Evolutionary conservation across 1,140 invertebrate genomes (phyloP).

Genomic region (Drosophila paulistorum): DNA sequence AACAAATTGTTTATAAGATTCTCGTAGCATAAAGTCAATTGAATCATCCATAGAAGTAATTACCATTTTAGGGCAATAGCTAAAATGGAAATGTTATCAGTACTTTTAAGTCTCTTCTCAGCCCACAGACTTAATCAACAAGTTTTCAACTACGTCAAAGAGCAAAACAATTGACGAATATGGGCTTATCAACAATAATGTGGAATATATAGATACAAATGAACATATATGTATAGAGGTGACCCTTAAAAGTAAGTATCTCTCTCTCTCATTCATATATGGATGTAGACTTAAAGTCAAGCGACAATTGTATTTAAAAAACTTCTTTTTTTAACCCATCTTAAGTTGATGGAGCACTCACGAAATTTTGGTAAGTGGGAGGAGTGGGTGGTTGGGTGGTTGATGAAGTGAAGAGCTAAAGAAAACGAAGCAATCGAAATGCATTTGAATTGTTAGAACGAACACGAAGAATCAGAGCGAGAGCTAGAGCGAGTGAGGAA

Average conservation of each 20-base stretch:
- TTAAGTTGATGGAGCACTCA: conserved; percentile 71
- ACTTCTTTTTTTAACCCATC: conserved; percentile 28
- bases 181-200: conserved; percentile 30
- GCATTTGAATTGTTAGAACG: conserved; percentile 62
- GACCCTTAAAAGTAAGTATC: conserved; percentile 40
- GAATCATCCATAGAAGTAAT: not conserved
- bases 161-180: not conserved
- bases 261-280: conserved; percentile 19
- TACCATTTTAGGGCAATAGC: not conserved
- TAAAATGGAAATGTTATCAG: not conserved
- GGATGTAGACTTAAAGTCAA: conserved; percentile 52
- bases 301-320: conserved; percentile 67
- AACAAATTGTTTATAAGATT: not conserved
- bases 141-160: not conserved
- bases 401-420: not conserved
- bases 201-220: conserved; percentile 17
- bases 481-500: conserved; percentile 34
- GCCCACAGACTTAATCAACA: not conserved
- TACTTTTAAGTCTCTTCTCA: not conserved
- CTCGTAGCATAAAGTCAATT: not conserved
- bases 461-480: conserved; percentile 30
- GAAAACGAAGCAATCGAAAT: conserved; percentile 76
- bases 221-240: not conserved
- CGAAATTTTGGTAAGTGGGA: conserved; percentile 21
- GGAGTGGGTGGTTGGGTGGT: not conserved